Percentiles rank a stretch among this genome's conserved stretches.
Evolutionary conservation across 2,888 invertebrate species (phyloP).

Genomic region (Conomelus anceps): DNA sequence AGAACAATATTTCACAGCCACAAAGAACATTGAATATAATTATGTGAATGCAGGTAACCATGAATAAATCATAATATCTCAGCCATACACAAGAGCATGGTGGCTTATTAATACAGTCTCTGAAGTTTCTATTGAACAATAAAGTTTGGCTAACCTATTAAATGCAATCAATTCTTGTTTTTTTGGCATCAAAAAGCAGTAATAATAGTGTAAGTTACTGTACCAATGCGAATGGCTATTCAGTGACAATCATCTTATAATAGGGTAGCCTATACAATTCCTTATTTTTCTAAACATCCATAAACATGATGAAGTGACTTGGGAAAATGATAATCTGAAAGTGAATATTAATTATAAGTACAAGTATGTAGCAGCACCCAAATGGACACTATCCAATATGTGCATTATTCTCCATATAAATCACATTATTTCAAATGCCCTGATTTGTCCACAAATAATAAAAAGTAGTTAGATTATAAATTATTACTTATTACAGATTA

Average conservation of each 20-base stretch:
- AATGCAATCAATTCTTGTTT: neutral
- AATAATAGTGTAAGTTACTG: no score
- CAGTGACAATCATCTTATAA: neutral
- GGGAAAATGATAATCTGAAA: neutral
- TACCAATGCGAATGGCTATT: neutral
- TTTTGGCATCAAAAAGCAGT: neutral
- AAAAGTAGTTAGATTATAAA: no score
- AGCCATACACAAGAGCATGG: neutral
- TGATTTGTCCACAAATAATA: no score
- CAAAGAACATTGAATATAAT: neutral
- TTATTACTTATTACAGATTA: no score
- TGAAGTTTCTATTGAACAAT: neutral
- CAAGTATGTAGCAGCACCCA: neutral
- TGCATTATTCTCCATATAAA: no score
- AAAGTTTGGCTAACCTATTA: neutral
- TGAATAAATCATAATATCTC: neutral
- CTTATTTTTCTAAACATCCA: neutral
- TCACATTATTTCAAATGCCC: no score
- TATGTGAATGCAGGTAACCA: neutral
- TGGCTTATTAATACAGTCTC: neutral
- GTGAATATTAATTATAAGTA: neutral
- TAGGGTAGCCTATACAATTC: neutral
- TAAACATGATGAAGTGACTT: neutral
- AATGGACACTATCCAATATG: neutral
- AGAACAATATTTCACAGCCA: neutral